Conservation (phyloP, 1,140 invertebrate genomes). For the Hycleus cichorii region DNA sequence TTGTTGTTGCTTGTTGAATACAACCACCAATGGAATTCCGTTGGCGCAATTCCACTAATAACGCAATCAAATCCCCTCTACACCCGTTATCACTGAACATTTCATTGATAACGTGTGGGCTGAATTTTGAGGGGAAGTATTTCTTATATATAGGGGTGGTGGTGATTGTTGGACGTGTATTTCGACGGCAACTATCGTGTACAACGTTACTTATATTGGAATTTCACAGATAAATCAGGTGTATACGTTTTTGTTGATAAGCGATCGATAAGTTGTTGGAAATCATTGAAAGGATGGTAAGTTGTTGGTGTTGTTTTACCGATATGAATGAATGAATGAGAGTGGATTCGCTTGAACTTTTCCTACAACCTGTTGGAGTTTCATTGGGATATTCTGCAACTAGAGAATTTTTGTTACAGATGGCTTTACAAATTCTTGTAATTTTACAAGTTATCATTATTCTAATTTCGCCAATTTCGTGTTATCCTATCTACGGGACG, state of each 20-base stretch:
- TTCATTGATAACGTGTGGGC: constrained; percentile 57
- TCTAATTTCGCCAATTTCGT: constrained; percentile 36
- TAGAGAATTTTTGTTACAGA: constrained; percentile 38
- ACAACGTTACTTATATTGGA: constrained; percentile 7
- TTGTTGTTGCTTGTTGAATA: constrained; percentile 26
- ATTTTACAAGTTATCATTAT: constrained; percentile 29
- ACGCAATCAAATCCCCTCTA: constrained; percentile 19
- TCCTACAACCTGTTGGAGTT: constrained; percentile 43
- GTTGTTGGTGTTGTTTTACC: neutral
- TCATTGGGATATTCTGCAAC: constrained; percentile 28
- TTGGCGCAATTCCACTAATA: constrained; percentile 21
- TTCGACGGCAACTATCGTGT: constrained; percentile 3
- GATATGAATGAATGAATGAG: constrained; percentile 6
- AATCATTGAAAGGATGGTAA: constrained; percentile 8
- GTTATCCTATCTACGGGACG: constrained; percentile 44
- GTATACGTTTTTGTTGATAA: no score
- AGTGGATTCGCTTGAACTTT: constrained; percentile 5
- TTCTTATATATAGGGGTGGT: constrained; percentile 47
- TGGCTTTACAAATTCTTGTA: constrained; percentile 28
- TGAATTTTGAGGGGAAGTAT: constrained; percentile 37
- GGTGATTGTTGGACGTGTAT: constrained; percentile 1
- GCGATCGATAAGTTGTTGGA: no score
- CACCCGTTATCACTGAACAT: constrained; percentile 8
- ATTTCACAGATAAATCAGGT: neutral
- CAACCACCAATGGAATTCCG: constrained; percentile 25